These are phyloP conservation scores for Pao palembangensis DNA, from an alignment of 2,113 vertebrate genomes.

Conservation along the genomic window DNA sequence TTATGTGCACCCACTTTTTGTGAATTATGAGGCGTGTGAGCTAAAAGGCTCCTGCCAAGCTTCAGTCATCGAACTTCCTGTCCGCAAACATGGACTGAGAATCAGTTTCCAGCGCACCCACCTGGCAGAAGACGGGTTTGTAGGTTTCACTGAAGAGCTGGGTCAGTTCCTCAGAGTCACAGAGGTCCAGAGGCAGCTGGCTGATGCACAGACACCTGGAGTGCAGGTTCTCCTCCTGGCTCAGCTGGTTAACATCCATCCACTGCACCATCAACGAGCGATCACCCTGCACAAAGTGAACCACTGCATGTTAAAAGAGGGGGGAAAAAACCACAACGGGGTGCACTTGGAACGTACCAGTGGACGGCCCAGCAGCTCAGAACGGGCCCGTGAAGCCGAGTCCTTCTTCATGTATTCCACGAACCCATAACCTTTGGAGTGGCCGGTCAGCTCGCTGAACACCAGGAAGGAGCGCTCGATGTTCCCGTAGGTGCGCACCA, in stretches of 20 bases:
- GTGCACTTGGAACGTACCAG: constrained; percentile 47
- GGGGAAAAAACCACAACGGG: background rate
- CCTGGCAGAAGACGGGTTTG: constrained; percentile 95
- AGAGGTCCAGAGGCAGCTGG: constrained; percentile 82
- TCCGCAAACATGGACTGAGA: too few species aligned
- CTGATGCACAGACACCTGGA: constrained; percentile 95
- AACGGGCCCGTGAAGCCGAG: constrained; percentile 89
- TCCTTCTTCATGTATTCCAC: constrained; percentile 99
- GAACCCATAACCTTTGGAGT: constrained; percentile 95
- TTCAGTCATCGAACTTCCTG: background rate
- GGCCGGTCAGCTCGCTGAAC: constrained; percentile 87
- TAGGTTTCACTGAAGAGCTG: constrained; percentile 84
- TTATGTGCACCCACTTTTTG: background rate
- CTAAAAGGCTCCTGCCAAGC: background rate
- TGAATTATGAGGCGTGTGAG: background rate
- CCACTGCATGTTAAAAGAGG: too few species aligned
- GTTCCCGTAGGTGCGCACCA: constrained; percentile 91
- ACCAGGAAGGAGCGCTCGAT: constrained; percentile 94
- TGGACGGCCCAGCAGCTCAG: constrained; percentile 88
- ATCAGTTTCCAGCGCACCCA: constrained; percentile 41
- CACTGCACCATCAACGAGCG: constrained; percentile 92
- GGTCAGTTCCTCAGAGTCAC: constrained; percentile 83
- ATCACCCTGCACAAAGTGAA: constrained; percentile 65
- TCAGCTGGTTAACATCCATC: constrained; percentile 95
- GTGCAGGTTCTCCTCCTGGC: constrained; percentile 86